Conservation (phyloP, 2,113 vertebrate species). For the Spea bombifrons region DNA sequence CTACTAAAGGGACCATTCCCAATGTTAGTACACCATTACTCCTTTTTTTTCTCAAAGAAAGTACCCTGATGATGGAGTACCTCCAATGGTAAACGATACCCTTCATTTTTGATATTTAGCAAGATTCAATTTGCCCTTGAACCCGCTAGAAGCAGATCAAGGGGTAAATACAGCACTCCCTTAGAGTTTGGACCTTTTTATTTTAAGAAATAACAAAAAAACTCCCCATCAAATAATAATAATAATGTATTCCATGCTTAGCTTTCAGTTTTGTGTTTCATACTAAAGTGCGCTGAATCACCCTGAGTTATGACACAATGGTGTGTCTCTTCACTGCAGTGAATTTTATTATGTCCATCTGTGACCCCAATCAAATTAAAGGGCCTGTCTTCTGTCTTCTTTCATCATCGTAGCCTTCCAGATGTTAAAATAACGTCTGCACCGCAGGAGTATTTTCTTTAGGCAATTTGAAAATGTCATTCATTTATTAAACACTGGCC, state of each 20-base stretch:
- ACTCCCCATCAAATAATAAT: neutral
- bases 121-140: too few relatives aligned
- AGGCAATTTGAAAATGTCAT: slow-evolving; percentile 32
- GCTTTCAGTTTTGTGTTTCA: neutral
- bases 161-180: too few relatives aligned
- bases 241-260: neutral
- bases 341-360: slow-evolving; percentile 23
- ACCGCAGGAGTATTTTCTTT: slow-evolving; percentile 33
- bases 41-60: too few relatives aligned
- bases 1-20: too few relatives aligned
- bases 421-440: slow-evolving; percentile 22
- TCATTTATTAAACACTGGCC: slow-evolving; percentile 14
- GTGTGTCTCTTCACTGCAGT: slow-evolving; percentile 4
- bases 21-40: too few relatives aligned
- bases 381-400: slow-evolving; percentile 42
- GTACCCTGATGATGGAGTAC: too few relatives aligned
- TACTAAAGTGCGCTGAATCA: slow-evolving; percentile 8
- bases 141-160: too few relatives aligned
- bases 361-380: slow-evolving; percentile 44
- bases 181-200: too few relatives aligned
- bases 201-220: neutral
- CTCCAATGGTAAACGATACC: too few relatives aligned
- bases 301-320: neutral
- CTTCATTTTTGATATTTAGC: too few relatives aligned
- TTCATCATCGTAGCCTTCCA: slow-evolving; percentile 50